Percentiles rank a stretch among this genome's conserved stretches.
Conservation (phyloP, 2,113 vertebrate genomes). For the Hydropotes inermis region DNA sequence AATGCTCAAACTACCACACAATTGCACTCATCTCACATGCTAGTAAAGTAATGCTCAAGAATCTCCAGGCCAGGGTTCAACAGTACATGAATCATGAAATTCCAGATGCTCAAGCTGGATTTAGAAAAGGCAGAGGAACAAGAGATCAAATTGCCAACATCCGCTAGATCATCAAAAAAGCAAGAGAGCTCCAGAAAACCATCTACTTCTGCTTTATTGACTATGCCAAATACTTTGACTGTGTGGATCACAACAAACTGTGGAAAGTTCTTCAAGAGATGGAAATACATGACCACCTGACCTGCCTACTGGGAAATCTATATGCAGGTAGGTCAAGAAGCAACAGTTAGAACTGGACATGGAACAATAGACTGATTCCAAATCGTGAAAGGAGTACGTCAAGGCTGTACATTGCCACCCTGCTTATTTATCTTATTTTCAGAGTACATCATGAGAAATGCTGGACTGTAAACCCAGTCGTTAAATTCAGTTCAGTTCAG, state of each 20-base stretch:
- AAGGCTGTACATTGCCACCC: neutral
- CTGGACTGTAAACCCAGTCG: neutral
- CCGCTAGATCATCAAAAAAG: too few relatives aligned
- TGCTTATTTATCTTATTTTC: neutral
- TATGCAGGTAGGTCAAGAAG: neutral
- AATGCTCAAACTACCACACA: neutral
- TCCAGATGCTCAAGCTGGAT: too few relatives aligned
- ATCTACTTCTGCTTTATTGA: too few relatives aligned
- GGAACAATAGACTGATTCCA: neutral
- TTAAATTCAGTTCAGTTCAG: neutral
- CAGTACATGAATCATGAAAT: too few relatives aligned
- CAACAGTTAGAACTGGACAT: neutral
- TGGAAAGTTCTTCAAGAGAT: neutral
- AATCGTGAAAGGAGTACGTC: neutral
- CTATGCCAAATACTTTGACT: too few relatives aligned
- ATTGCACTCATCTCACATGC: too few relatives aligned
- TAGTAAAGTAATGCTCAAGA: too few relatives aligned
- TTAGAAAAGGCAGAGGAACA: too few relatives aligned
- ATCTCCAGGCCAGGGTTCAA: too few relatives aligned
- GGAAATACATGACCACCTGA: neutral
- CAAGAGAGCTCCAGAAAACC: too few relatives aligned
- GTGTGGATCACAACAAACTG: too few relatives aligned
- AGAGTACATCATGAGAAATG: neutral
- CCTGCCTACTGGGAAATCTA: neutral
- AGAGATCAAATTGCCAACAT: too few relatives aligned